Evolutionary conservation across 2,797 vertebrate species (phyloP).

Genomic region (Danio tinwini): DNA sequence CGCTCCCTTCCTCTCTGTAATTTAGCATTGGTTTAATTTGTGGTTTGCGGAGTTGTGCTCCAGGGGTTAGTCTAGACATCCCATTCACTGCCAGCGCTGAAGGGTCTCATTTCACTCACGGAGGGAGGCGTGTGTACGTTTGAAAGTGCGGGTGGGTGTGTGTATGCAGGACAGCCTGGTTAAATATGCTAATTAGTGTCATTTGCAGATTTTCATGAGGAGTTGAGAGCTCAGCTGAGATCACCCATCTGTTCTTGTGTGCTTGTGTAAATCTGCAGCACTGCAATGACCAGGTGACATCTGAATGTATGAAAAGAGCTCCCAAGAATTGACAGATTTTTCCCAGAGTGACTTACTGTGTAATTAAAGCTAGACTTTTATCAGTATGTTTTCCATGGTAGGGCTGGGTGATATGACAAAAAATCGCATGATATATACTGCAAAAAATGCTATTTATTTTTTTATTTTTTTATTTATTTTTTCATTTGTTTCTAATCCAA

Average conservation of each 20-base stretch:
- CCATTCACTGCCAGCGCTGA: conserved; percentile 16
- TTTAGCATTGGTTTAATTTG: conserved; percentile 50
- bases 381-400: too few relatives aligned
- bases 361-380: background rate
- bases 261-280: background rate
- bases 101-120: conserved; percentile 16
- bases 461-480: too few relatives aligned
- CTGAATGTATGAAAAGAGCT: background rate
- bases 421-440: too few relatives aligned
- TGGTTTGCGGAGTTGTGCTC: conserved; percentile 26
- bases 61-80: conserved; percentile 45
- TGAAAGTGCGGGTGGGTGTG: background rate
- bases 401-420: too few relatives aligned
- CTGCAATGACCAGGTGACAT: background rate
- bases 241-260: conserved; percentile 1
- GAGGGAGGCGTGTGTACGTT: conserved; percentile 1
- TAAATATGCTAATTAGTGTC: conserved; percentile 42
- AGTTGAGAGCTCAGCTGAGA: conserved; percentile 24
- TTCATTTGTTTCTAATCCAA: too few relatives aligned
- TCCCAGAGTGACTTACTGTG: background rate
- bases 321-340: background rate
- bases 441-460: too few relatives aligned
- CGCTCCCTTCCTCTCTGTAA: conserved; percentile 25
- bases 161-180: conserved; percentile 16
- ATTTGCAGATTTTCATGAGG: conserved; percentile 22